Evolutionary conservation across 2,888 invertebrate species (phyloP).

Genomic region (Hemistola chrysoprasaria): DNA sequence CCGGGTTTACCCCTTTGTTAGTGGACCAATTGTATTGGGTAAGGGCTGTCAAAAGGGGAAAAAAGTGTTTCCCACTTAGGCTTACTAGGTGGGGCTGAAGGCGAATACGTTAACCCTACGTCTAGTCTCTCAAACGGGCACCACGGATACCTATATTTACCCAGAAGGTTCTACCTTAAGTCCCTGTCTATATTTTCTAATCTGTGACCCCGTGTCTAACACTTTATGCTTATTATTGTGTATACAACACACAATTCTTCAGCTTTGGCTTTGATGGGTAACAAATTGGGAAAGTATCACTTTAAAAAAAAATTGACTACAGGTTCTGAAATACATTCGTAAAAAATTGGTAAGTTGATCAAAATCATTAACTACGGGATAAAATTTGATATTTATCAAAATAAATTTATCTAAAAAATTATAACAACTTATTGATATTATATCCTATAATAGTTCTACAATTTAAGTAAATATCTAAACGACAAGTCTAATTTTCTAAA

Average conservation of each 20-base stretch:
- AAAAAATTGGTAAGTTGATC: conserved; percentile 45
- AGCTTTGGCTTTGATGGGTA: background rate
- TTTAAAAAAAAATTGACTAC: conserved; percentile 43
- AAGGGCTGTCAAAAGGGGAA: too few relatives aligned
- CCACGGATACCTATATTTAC: too few relatives aligned
- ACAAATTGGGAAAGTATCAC: conserved; percentile 1
- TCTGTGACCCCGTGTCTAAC: background rate
- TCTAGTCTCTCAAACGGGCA: too few relatives aligned
- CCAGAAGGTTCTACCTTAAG: too few relatives aligned
- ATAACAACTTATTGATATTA: conserved; percentile 42
- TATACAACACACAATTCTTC: conserved; percentile 36
- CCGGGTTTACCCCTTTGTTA: too few relatives aligned
- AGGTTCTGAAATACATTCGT: conserved; percentile 36
- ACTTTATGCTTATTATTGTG: too few relatives aligned
- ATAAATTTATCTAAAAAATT: conserved; percentile 71
- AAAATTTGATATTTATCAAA: conserved; percentile 68
- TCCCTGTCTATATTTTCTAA: too few relatives aligned
- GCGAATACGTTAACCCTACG: too few relatives aligned
- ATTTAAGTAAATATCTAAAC: conserved; percentile 65
- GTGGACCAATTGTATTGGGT: too few relatives aligned
- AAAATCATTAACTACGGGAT: conserved; percentile 47
- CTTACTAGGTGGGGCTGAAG: too few relatives aligned
- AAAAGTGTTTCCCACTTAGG: too few relatives aligned
- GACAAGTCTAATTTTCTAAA: conserved; percentile 60
- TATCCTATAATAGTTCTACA: conserved; percentile 53